Evolutionary conservation across 2,888 invertebrate species (phyloP), one percentile per base, ranked within the genome.

Genomic region (Drosophila sordidapex): DNA sequence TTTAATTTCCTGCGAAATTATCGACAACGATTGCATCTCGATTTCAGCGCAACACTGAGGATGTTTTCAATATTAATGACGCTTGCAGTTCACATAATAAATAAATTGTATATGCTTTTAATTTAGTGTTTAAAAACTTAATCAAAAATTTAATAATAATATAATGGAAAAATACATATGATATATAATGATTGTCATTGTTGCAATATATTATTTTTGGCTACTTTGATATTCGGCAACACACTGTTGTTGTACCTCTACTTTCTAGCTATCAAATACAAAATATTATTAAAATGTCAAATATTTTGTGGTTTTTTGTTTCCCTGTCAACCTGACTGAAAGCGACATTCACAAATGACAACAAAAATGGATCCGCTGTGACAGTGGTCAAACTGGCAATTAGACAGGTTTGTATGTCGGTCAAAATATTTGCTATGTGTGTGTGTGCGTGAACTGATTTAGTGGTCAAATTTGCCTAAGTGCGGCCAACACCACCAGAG

Each of bases 1-100:
- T 87, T 89, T 82, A 90, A 90, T 89, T 88, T 89, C 88, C 90
- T 87, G 87, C 72, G 79, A 73, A 69, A 88, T 85, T 83, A 89
- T 83, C 83, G 69, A 57, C 66, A 76, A 38, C 53, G 38, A 57
- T 69, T 79, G 65, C 73, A 70, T 43, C 21, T 29, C 11, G 2
- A 2, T 46, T 46, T 15, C 46, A 25, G 8, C 21, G 15, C 46
- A 4, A 25, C 15, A 15, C 46, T 46, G 7, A 2, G 11, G 15
- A 29, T 29, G 53, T 53, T 31, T 40, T 29, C 15, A 27, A 29
- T 25, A 15, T 25, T 8, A 25, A 46, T 46, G 15, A 25, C 2
- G 21, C 4, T 46, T 8, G 1, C 2, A 25, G 8, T 21, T 2
- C 18, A 38, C 4, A n/a, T 1, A 15, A 46, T 15, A 25, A 15